Conservation (phyloP, 2,888 invertebrate species). For the Dichetophora obliterata region DNA sequence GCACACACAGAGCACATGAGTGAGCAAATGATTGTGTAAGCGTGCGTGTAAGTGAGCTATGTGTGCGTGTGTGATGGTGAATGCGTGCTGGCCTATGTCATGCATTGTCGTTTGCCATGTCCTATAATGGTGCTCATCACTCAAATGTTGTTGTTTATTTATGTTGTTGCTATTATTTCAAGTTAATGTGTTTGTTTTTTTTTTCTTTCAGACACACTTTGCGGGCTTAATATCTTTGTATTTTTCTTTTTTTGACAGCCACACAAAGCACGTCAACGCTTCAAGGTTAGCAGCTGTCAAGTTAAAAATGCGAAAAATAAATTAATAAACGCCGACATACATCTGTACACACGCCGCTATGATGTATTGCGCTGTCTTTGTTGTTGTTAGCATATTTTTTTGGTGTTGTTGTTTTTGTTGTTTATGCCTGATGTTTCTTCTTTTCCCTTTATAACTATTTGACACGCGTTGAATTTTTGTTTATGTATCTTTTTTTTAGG, state of each 20-base stretch:
- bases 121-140: slow-evolving; percentile 45
- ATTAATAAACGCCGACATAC: slow-evolving; percentile 25
- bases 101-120: slow-evolving; percentile 40
- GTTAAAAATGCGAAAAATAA: slow-evolving; percentile 24
- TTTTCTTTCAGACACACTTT: slow-evolving; percentile 12
- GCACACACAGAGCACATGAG: neutral
- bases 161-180: slow-evolving; percentile 12
- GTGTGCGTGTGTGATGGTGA: neutral
- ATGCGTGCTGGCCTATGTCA: slow-evolving; percentile 31
- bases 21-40: neutral
- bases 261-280: slow-evolving; percentile 50
- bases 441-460: neutral
- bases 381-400: neutral
- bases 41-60: neutral
- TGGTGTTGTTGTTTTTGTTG: slow-evolving; percentile 8
- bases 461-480: neutral
- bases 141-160: slow-evolving; percentile 32
- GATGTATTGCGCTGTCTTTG: neutral
- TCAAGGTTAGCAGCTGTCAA: slow-evolving; percentile 52
- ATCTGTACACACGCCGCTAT: neutral
- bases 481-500: neutral
- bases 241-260: slow-evolving; percentile 45
- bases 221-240: neutral
- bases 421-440: slow-evolving; percentile 19
- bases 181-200: slow-evolving; percentile 20